A percentile compares a stretch with the other conserved stretches of the same genome.
Evolutionary conservation across 2,797 vertebrate species (phyloP).

Genomic region (Enteromius unitaeniatus): DNA sequence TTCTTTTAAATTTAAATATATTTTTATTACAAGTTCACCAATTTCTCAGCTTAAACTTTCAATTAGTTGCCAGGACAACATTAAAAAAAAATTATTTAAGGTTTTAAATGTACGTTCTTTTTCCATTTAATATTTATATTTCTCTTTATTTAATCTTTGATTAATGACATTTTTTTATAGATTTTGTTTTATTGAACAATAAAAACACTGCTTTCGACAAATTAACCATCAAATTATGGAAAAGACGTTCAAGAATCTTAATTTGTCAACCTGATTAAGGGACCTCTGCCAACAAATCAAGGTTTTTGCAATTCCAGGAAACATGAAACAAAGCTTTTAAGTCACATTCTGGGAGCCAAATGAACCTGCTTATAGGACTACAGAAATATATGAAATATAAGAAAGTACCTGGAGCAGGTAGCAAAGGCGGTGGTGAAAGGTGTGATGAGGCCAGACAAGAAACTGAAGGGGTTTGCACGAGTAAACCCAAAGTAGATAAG

Average conservation of each 20-base stretch:
- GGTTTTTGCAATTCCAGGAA: not conserved
- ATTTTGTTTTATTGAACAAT: not conserved
- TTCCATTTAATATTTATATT: not conserved
- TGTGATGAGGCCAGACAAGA: constrained; percentile 93
- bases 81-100: not conserved
- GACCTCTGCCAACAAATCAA: constrained; percentile 15
- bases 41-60: not conserved
- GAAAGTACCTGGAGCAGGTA: constrained; percentile 89
- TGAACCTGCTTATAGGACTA: not conserved
- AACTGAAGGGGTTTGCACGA: constrained; percentile 91
- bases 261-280: not conserved
- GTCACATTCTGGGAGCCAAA: not conserved
- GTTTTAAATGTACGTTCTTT: not conserved
- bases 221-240: not conserved
- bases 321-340: not conserved
- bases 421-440: constrained; percentile 96
- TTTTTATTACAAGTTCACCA: not conserved
- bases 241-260: not conserved
- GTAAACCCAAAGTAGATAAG: constrained; percentile 95
- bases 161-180: not conserved
- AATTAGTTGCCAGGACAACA: not conserved
- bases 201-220: not conserved
- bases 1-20: not conserved
- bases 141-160: not conserved
- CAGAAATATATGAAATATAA: not conserved